Base-by-base conservation (phyloP, 2,888 invertebrate species). In the Sinodicranocentrus sp. region DNA sequence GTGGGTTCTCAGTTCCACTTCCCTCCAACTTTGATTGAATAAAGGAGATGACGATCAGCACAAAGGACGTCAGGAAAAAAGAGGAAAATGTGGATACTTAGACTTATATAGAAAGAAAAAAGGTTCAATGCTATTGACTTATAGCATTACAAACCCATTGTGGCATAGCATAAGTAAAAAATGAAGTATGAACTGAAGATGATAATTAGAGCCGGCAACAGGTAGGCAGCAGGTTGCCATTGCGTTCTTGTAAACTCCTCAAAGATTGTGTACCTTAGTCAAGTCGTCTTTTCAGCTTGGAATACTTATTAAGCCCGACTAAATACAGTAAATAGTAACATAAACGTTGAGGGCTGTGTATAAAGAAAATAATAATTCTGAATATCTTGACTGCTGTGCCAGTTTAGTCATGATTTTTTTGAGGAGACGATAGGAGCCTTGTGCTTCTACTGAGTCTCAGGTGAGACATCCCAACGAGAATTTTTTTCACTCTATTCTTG, bases 181-280 rank as follows among this genome's bases (percentile, higher is more conserved):
- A 33, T 8, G 63, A 43, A 67, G 65, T 21, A 21, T 33, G 13
- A 10, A 26, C 17, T 44, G 57, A 70, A 79, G 57, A 26, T 28
- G 72, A 59, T 80, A 80, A 80, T 80, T 80, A 80, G 43, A 65
- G 67, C 33, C 52, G 73, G 80, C 80, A 73, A 59, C 73, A 73
- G 73, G 73, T 73, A 73, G 54, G 80, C 72, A 80, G 80, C 80
- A 73, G 72, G 80, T 67, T 73, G 52, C 65, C 72, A 73, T 54
- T 80, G 19, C 72, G 63, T 39, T 80, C 52, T 17, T 19, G 19
- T 28, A n/a, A n/a, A n/a, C n/a, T n/a, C n/a, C n/a, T n/a, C n/a
- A n/a, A n/a, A n/a, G n/a, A n/a, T n/a, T n/a, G n/a, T n/a, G n/a
- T n/a, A n/a, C n/a, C n/a, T n/a, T n/a, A n/a, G n/a, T n/a, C n/a